phyloP scores from a whole-genome alignment of 2,888 invertebrate species.

The Rugalucina vietnamica region DNA sequence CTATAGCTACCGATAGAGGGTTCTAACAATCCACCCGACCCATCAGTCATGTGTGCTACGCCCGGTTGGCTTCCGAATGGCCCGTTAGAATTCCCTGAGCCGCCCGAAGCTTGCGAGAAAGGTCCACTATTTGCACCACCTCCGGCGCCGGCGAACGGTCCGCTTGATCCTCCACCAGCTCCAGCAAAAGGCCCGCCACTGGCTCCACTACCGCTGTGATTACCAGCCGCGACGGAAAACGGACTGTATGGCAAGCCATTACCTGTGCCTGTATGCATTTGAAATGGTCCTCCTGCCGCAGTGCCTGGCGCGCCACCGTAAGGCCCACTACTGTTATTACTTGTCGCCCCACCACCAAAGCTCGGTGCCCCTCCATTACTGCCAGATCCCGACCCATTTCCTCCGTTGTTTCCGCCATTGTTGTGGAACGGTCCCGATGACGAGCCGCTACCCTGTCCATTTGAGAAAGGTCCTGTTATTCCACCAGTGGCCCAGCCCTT shows the following conservation, averaged over 20 bases:
- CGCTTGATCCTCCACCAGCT: constrained; percentile 1
- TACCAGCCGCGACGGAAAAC: constrained; percentile 31
- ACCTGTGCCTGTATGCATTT: constrained; percentile 32
- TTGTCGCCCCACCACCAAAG: not conserved
- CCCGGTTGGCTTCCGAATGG: not conserved
- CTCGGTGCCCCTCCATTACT: not conserved
- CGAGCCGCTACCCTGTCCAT: constrained; percentile 49
- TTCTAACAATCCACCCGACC: constrained; percentile 48
- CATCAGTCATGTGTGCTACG: constrained; percentile 35
- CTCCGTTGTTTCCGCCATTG: constrained; percentile 22
- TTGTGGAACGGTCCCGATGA: constrained; percentile 41
- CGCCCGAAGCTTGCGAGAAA: constrained; percentile 2
- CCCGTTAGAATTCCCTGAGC: too few relatives aligned
- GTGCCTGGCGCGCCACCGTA: constrained; percentile 54
- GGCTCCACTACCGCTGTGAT: constrained; percentile 13
- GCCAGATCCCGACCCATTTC: too few relatives aligned
- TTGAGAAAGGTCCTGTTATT: constrained; percentile 35
- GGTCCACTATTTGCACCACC: not conserved
- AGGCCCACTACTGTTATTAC: not conserved
- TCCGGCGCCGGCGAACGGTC: not conserved
- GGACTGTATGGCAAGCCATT: constrained; percentile 49
- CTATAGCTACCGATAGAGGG: constrained; percentile 34
- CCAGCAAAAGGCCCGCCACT: constrained; percentile 36
- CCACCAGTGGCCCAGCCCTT: constrained; percentile 44
- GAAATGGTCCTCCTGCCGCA: constrained; percentile 55